These are phyloP conservation scores for Aptenodytes patagonicus DNA, from an alignment of 2,113 vertebrate genomes.

Conservation along the genomic window DNA sequence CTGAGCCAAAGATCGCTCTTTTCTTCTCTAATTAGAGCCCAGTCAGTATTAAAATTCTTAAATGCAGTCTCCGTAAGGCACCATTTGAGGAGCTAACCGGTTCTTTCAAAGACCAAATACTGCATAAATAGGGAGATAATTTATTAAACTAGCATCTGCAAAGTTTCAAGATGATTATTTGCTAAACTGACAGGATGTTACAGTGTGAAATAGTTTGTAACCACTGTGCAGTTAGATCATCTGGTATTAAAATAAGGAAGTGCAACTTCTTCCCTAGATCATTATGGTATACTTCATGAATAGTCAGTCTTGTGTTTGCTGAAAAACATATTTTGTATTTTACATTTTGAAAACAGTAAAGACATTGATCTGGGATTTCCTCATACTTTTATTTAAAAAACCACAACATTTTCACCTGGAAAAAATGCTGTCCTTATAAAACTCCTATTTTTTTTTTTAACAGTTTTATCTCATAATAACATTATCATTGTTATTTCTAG, in stretches of 20 bases:
- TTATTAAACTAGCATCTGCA: not conserved
- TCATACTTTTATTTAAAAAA: not conserved
- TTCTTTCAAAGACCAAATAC: not conserved
- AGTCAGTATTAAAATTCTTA: not conserved
- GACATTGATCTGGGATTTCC: not conserved
- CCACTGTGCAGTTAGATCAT: not conserved
- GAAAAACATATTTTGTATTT: not conserved
- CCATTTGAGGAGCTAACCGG: rapidly evolving
- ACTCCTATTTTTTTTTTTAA: too few relatives aligned
- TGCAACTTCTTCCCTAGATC: not conserved
- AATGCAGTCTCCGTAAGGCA: rapidly evolving
- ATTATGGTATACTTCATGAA: not conserved
- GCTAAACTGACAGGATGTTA: slow-evolving; percentile 27
- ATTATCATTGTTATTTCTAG: not conserved
- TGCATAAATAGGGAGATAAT: not conserved
- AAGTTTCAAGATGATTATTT: not conserved
- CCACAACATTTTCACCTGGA: not conserved
- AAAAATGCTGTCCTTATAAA: not conserved
- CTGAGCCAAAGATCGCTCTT: not conserved
- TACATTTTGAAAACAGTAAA: not conserved
- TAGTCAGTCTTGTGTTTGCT: not conserved
- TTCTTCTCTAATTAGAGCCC: not conserved
- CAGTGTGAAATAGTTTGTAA: slow-evolving; percentile 2
- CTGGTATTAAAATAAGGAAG: slow-evolving; percentile 11
- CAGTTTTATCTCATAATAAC: not conserved